Conservation (phyloP, 1,140 invertebrate genomes). For the Magallana gigas region DNA sequence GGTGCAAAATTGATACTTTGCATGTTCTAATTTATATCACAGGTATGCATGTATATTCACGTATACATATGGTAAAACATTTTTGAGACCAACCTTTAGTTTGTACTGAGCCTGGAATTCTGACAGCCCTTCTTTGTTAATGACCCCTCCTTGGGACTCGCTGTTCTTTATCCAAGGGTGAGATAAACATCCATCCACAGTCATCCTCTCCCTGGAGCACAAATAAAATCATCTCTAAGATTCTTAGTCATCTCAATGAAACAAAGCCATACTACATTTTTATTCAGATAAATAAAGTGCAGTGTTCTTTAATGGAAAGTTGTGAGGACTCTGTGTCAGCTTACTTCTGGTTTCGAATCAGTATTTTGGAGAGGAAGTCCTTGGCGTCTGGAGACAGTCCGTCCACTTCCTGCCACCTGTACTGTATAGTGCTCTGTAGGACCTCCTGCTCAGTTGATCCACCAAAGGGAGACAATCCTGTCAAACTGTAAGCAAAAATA, state of each 20-base stretch:
- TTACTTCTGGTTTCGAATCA: conserved; percentile 96
- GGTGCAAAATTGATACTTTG: no score
- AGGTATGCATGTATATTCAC: no score
- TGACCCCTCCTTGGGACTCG: neutral
- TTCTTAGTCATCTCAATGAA: neutral
- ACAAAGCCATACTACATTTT: no score
- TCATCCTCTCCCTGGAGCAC: conserved; percentile 75
- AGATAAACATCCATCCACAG: conserved; percentile 76
- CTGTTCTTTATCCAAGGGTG: conserved; percentile 79
- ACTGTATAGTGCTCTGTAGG: conserved; percentile 96
- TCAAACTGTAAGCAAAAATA: conserved; percentile 84
- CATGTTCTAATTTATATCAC: no score
- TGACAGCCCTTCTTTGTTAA: neutral
- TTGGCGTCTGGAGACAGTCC: conserved; percentile 96
- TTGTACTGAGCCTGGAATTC: conserved; percentile 1
- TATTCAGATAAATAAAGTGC: no score
- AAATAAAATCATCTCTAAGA: conserved; percentile 36
- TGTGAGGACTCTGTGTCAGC: conserved; percentile 62
- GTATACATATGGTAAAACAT: no score
- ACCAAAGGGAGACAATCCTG: conserved; percentile 97
- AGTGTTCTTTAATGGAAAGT: neutral
- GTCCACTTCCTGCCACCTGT: conserved; percentile 97
- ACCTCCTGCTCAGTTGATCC: conserved; percentile 98
- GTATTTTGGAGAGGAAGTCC: conserved; percentile 96
- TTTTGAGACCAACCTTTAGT: neutral